phyloP scores from a whole-genome alignment of 53 echinoderm and acorn worm genomes.

The Luidia sarsii region DNA sequence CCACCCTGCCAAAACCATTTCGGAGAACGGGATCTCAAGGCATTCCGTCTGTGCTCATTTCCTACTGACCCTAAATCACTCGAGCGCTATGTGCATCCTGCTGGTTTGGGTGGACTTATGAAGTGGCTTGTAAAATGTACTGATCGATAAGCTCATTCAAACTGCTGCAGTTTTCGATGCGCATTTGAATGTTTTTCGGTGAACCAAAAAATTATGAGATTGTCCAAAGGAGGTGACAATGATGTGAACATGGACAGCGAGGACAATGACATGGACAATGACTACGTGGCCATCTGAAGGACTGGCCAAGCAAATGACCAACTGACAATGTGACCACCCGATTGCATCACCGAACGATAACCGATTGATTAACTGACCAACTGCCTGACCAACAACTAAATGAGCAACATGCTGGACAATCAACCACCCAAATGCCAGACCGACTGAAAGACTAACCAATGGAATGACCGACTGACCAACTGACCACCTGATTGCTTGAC shows the following conservation, averaged over 20 bases:
- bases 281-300: neutral
- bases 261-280: neutral
- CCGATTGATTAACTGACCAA: neutral
- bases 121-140: too few relatives aligned
- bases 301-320: neutral
- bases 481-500: neutral
- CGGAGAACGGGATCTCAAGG: too few relatives aligned
- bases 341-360: neutral
- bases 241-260: neutral
- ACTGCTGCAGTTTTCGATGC: too few relatives aligned
- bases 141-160: too few relatives aligned
- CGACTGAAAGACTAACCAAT: neutral
- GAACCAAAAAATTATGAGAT: too few relatives aligned
- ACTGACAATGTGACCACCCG: neutral
- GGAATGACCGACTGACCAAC: neutral
- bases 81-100: too few relatives aligned
- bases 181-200: too few relatives aligned
- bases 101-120: too few relatives aligned
- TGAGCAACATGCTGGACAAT: neutral
- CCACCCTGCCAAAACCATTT: too few relatives aligned
- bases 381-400: neutral
- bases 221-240: too few relatives aligned
- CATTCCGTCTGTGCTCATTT: too few relatives aligned
- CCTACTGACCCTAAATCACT: too few relatives aligned
- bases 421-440: neutral